Evolutionary conservation across 2,797 vertebrate species (phyloP).

Genomic region (Simalia tracyae): DNA sequence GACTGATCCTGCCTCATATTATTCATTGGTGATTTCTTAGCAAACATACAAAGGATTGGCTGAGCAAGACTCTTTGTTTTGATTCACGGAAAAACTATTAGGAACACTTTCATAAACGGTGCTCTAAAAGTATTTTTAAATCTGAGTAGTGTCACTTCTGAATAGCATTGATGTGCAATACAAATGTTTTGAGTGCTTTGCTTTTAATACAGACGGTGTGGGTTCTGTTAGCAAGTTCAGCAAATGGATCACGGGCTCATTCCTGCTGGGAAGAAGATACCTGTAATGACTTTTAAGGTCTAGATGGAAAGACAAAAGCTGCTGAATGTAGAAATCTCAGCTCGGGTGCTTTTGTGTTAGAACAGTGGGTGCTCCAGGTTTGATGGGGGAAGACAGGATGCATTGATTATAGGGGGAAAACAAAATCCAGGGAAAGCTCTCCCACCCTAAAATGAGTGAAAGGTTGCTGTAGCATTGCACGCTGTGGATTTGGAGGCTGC

Average conservation of each 20-base stretch:
- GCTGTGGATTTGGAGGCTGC: neutral
- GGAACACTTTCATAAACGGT: neutral
- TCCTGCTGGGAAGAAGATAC: neutral
- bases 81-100: neutral
- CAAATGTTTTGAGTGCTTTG: neutral
- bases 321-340: neutral
- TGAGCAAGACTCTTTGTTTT: neutral
- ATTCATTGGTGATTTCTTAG: neutral
- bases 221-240: neutral
- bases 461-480: neutral
- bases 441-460: neutral
- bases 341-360: neutral
- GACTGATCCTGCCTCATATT: neutral
- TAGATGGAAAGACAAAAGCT: neutral
- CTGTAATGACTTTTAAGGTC: neutral
- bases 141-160: neutral
- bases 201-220: neutral
- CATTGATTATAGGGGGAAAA: neutral
- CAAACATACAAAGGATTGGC: neutral
- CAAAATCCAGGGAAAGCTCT: neutral
- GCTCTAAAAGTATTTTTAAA: neutral
- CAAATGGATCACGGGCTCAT: neutral
- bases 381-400: neutral
- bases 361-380: neutral
- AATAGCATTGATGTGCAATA: neutral